Base-by-base conservation (phyloP, 2,797 vertebrate species). In the Pseudocheirus occidentalis region DNA sequence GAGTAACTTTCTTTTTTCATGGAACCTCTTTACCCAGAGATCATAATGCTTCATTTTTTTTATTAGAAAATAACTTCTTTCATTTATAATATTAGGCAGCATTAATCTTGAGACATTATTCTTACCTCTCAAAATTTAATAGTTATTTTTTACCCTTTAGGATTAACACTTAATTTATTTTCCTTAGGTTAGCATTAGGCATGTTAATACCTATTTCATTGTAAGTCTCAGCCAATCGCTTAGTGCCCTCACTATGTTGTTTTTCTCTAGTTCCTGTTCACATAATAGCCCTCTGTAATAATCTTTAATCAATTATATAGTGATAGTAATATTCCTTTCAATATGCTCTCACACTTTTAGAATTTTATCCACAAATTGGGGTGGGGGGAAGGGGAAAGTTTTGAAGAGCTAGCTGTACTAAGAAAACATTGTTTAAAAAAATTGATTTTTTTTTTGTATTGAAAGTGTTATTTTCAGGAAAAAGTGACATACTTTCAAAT, bases 311-410 rank as follows among this genome's bases (percentile, higher is more conserved):
- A 91, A 1, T 1, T 18, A 28, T 58, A 1, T 21, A 89, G 92
- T 66, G 11, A 5, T 58, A 27, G 31, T 53, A 91, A 54, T 92
- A 3, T 96, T 91, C 92, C 4, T 54, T 94, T 94, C 24, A 89
- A 92, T 57, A 29, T 4, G 93, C 94, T 95, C 18, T 94, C 18
- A 90, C 89, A 62, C 62, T 12, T 91, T 81, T 89, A 94, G 57
- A 0, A 90, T 81, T 91, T 54, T 93, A 96, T 92, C 11, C 40
- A 28, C 56, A 93, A 91, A 2, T 90, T 0, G 96, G 29, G 5
- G 62, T 87, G 94, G 93, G 14, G 40, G 3, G 53, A 6, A 92
- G 55, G 73, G 40, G 55, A 90, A 91, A n/a, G n/a, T 95, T 95
- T 94, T 34, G 89, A n/a, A 94, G 94, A 95, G 3, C 31, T 81